These are phyloP conservation scores for Camptogramma bilineatum DNA, from an alignment of 2,888 invertebrate species.

Conservation along the genomic window DNA sequence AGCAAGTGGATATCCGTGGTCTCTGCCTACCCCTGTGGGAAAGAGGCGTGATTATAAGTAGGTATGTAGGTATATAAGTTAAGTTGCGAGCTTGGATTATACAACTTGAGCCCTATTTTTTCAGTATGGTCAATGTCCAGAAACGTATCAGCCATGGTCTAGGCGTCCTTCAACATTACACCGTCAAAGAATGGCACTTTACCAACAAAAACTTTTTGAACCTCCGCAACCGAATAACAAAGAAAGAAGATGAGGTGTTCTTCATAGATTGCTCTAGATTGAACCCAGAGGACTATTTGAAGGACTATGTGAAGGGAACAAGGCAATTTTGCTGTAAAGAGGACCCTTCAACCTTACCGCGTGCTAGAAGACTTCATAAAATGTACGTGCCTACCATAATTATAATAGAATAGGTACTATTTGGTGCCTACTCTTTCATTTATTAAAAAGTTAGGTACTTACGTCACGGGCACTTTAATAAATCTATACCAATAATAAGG, in stretches of 20 bases:
- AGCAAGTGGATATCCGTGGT: no score
- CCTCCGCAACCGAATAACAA: slow-evolving; percentile 80
- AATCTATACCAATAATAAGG: no score
- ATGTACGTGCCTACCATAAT: slow-evolving; percentile 75
- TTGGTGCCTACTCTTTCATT: no score
- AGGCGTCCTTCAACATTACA: slow-evolving; percentile 91
- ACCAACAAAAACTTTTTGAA: slow-evolving; percentile 86
- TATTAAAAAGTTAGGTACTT: no score
- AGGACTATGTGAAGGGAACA: slow-evolving; percentile 90
- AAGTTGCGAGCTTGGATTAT: no score
- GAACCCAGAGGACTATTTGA: slow-evolving; percentile 64
- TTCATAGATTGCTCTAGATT: slow-evolving; percentile 74
- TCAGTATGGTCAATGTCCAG: slow-evolving; percentile 88
- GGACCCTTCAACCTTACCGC: slow-evolving; percentile 89
- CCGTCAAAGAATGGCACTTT: slow-evolving; percentile 93
- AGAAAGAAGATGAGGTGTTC: slow-evolving; percentile 87
- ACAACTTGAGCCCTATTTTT: no score
- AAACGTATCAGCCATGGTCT: slow-evolving; percentile 87
- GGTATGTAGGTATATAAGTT: no score
- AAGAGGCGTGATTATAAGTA: no score
- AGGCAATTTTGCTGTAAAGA: slow-evolving; percentile 94
- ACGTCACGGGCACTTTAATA: no score
- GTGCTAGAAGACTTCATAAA: slow-evolving; percentile 87
- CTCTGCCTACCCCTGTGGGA: no score
- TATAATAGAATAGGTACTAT: no score